These are phyloP conservation scores for Euglossa dilemma DNA, from an alignment of 1,140 invertebrate genomes.

Conservation along the genomic window DNA sequence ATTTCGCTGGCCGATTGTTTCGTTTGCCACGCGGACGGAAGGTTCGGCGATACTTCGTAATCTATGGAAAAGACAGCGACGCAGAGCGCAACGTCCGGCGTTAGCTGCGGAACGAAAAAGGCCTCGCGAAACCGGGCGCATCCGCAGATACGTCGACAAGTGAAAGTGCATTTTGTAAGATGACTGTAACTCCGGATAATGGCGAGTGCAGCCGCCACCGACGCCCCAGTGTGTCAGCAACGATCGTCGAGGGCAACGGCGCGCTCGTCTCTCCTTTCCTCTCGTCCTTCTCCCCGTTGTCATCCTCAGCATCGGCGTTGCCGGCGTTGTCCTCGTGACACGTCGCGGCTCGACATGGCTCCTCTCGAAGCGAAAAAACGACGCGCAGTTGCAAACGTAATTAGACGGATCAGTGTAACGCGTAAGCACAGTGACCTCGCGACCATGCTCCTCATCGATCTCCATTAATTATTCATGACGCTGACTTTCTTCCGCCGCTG, in stretches of 20 bases:
- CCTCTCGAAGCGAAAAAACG: constrained; percentile 1
- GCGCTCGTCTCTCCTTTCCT: not conserved
- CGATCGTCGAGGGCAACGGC: constrained; percentile 39
- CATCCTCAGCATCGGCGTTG: constrained; percentile 18
- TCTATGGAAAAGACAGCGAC: not conserved
- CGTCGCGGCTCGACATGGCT: not conserved
- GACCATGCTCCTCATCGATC: constrained; percentile 13
- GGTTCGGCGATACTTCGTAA: not conserved
- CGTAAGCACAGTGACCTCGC: constrained; percentile 19
- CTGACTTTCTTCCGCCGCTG: constrained; percentile 21
- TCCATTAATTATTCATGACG: constrained; percentile 56
- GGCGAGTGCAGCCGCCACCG: constrained; percentile 46
- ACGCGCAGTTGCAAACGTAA: not conserved
- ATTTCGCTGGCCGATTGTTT: not conserved
- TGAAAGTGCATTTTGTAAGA: constrained; percentile 74
- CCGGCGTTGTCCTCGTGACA: constrained; percentile 9
- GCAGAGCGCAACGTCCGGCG: constrained; percentile 11
- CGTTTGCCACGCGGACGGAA: not conserved
- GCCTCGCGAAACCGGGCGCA: constrained; percentile 56
- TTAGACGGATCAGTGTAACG: constrained; percentile 25
- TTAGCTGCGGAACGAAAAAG: constrained; percentile 40
- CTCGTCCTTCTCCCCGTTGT: constrained; percentile 42
- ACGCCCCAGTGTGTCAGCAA: constrained; percentile 44
- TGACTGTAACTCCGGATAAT: constrained; percentile 61
- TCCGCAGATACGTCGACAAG: constrained; percentile 71